Conservation (phyloP, 2,888 invertebrate species). For the Brachyptera risi region DNA sequence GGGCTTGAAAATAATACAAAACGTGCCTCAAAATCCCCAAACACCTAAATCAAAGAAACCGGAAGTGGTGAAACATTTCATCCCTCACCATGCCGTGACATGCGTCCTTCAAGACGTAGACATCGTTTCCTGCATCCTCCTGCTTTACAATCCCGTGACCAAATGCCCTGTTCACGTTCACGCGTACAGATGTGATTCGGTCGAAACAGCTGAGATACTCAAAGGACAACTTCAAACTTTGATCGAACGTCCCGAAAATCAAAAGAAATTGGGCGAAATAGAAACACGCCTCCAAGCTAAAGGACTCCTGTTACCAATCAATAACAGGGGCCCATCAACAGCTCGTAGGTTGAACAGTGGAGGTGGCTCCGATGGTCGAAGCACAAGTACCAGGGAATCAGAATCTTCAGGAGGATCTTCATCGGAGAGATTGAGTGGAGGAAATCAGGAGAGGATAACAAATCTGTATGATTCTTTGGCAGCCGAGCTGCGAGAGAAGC, state of each 20-base stretch:
- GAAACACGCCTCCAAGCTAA: conserved; percentile 56
- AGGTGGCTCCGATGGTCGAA: conserved; percentile 31
- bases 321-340: conserved; percentile 26
- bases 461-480: conserved; percentile 87
- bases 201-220: conserved; percentile 85
- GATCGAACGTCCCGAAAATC: conserved; percentile 76
- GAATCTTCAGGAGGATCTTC: conserved; percentile 37
- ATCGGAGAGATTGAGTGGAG: conserved; percentile 32
- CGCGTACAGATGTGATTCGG: conserved; percentile 83
- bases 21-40: conserved; percentile 45
- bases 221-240: conserved; percentile 79
- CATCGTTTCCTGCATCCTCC: conserved; percentile 87
- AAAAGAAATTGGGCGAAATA: conserved; percentile 78
- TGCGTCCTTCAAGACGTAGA: conserved; percentile 88
- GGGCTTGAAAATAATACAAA: conserved; percentile 92
- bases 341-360: conserved; percentile 39
- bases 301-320: conserved; percentile 44
- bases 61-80: conserved; percentile 85
- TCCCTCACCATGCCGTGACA: conserved; percentile 89
- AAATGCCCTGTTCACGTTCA: conserved; percentile 94
- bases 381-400: conserved; percentile 35
- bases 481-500: conserved; percentile 79
- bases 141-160: conserved; percentile 91
- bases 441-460: conserved; percentile 49
- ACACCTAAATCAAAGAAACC: conserved; percentile 49